Conservation (phyloP, 2,888 invertebrate species). For the Torymus auratus region DNA sequence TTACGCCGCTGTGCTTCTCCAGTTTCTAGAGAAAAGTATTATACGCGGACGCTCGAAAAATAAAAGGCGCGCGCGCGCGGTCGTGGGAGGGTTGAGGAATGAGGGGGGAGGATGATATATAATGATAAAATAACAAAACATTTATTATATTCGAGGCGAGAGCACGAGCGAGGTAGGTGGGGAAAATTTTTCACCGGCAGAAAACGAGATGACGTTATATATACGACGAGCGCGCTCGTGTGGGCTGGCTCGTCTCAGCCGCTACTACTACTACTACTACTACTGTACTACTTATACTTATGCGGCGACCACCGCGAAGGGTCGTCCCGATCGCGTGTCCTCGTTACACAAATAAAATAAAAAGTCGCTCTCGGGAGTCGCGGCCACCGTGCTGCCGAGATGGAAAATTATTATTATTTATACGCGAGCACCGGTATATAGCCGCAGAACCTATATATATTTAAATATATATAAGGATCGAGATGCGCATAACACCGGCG, state of each 20-base stretch:
- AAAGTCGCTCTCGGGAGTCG: background rate
- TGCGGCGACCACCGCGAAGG: too few species aligned
- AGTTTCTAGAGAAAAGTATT: constrained; percentile 49
- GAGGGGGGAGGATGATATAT: background rate
- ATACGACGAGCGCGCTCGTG: background rate
- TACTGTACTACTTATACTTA: too few species aligned
- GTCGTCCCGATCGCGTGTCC: constrained; percentile 28
- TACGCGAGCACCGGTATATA: too few species aligned
- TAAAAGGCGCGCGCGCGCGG: constrained; percentile 3
- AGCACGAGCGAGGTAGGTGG: background rate
- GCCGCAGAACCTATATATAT: constrained; percentile 12
- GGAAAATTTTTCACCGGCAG: background rate
- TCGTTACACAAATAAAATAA: constrained; percentile 43
- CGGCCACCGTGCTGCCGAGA: too few species aligned
- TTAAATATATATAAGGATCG: background rate
- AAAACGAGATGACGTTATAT: constrained; percentile 6
- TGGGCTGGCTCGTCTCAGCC: too few species aligned
- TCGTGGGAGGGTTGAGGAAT: too few species aligned
- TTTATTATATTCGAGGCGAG: constrained; percentile 19
- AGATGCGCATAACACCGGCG: constrained; percentile 1
- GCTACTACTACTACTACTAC: too few species aligned
- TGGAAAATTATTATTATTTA: too few species aligned
- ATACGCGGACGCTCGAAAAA: constrained; percentile 17
- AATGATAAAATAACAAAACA: constrained; percentile 38
- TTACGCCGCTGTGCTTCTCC: constrained; percentile 52